Conservation (phyloP, 2,797 vertebrate genomes). For the Chloroceryle amazona region DNA sequence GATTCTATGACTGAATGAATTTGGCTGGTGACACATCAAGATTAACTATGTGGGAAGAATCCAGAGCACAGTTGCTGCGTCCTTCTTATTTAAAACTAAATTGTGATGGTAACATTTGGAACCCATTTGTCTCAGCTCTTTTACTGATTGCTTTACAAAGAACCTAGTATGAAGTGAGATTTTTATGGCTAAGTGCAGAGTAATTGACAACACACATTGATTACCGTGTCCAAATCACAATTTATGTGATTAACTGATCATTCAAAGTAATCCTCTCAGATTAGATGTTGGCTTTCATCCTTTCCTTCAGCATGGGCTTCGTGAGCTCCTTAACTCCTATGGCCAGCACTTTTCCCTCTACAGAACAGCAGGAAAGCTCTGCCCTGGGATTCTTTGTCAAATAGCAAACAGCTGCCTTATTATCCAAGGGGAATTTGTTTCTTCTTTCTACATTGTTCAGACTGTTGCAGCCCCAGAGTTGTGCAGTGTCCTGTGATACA, state of each 20-base stretch:
- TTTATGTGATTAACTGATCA: neutral
- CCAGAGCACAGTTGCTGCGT: neutral
- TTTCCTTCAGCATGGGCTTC: neutral
- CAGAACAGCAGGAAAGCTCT: neutral
- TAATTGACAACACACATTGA: neutral
- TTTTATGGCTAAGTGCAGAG: neutral
- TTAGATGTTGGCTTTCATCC: neutral
- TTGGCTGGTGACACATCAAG: neutral
- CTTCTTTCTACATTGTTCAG: neutral
- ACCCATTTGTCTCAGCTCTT: neutral
- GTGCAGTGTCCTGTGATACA: neutral
- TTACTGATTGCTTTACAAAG: neutral
- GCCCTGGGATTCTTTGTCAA: neutral
- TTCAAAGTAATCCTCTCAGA: neutral
- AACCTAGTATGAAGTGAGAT: neutral
- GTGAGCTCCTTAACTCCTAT: neutral
- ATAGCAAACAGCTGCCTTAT: neutral
- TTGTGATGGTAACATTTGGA: neutral
- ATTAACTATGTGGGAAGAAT: neutral
- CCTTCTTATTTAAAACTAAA: conserved; percentile 1
- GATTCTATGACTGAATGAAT: neutral
- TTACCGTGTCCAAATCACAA: neutral
- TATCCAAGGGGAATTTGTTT: neutral
- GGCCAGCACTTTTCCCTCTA: neutral
- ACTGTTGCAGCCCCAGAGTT: neutral